Evolutionary conservation across 2,797 vertebrate species (phyloP).

Genomic region (Syndactyla subalaris): DNA sequence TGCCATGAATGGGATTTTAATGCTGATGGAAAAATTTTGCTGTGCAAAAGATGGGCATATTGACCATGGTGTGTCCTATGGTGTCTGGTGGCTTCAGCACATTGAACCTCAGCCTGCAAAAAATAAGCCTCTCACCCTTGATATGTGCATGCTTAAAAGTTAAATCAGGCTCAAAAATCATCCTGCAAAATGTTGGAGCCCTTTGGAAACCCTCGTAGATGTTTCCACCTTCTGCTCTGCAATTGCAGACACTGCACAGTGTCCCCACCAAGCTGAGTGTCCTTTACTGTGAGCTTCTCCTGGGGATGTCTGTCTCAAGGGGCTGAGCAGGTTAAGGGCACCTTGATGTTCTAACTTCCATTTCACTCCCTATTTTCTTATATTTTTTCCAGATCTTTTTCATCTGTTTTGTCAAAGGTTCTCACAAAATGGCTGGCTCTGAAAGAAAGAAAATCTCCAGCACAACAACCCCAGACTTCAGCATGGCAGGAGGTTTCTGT

Average conservation of each 20-base stretch:
- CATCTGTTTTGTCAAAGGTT: background rate
- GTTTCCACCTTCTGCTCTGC: background rate
- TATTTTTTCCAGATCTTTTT: background rate
- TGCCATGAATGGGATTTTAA: background rate
- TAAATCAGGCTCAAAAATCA: background rate
- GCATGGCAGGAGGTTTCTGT: background rate
- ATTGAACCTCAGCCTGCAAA: background rate
- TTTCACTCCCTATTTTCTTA: background rate
- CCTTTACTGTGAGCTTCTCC: background rate
- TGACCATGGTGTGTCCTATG: accelerated
- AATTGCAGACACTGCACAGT: background rate
- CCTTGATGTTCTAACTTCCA: background rate
- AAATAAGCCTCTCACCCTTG: background rate
- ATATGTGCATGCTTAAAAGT: background rate
- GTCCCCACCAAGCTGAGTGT: background rate
- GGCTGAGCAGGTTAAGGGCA: background rate
- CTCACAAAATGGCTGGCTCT: background rate
- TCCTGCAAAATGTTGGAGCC: background rate
- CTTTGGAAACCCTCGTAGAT: background rate
- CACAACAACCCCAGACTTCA: background rate
- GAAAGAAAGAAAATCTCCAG: background rate
- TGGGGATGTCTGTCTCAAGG: background rate
- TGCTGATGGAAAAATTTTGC: background rate
- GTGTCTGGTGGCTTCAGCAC: background rate
- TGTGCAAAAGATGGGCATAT: background rate